Base-by-base conservation (phyloP, 1,140 invertebrate genomes). In the Agrypnia vestita region DNA sequence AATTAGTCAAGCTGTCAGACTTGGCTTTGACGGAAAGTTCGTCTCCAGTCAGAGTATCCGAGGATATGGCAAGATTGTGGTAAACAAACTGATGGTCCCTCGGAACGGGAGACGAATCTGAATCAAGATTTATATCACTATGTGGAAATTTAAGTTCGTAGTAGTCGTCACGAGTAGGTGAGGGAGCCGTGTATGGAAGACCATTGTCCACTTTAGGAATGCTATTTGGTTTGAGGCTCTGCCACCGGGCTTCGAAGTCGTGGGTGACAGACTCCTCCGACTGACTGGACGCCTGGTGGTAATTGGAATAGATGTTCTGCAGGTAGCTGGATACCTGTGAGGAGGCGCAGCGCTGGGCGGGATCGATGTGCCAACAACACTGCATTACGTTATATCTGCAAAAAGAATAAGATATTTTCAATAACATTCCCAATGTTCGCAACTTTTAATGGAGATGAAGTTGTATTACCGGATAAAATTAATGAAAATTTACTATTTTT, bases 171-270 rank as follows among this genome's bases (percentile, higher is more conserved):
- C 64, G 46, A 35, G 49, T 46, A 17, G 59, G 25, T 13, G 35
- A 76, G 51, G 43, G 51, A 55, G 53, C 61, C 21, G 59, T 62
- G 49, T 53, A 53, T 8, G 71, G 49, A 43, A 77, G 77, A n/a
- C 76, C 76, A 19, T 90, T 91, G 82, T 92, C 91, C 47, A 89
- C 86, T 76, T 91, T 91, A 7, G 92, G 88, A 56, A 92, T 90
- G 61, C 89, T 89, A 85, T 93, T 93, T 19, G 91, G 93, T 85
- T 92, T 92, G 43, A 93, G 88, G 51, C 85, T 89, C 75, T 92
- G 91, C 93, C 93, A 94, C 55, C 93, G 90, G 43, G 90, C 89
- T 79, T 95, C 93, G 84, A 95, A 95, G 84, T 94, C 93, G 55
- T 90, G 87, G 53, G 89, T 86, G 78, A 86, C 81, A 84, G 85